Conservation (phyloP, 2,113 vertebrate genomes). For the Bucco capensis region DNA sequence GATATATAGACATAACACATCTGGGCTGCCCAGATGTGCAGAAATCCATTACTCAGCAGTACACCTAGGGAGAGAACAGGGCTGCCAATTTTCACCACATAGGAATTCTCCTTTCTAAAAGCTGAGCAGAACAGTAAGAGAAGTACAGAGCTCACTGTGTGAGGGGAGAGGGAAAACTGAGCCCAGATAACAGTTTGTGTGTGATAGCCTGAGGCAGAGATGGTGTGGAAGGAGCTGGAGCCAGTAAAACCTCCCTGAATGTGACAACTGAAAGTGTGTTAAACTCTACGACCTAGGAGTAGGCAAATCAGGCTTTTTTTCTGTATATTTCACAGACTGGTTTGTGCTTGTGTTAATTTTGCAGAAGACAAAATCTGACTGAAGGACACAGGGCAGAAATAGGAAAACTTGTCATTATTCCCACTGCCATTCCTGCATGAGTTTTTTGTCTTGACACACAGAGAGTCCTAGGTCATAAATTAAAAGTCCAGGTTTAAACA, state of each 20-base stretch:
- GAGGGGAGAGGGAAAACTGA: not conserved
- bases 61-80: not conserved
- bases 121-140: not conserved
- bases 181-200: not conserved
- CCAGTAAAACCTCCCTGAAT: not conserved
- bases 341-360: not conserved
- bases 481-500: not conserved
- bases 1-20: not conserved
- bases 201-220: not conserved
- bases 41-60: not conserved
- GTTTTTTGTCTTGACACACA: not conserved
- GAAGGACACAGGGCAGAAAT: not conserved
- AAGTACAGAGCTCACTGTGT: not conserved
- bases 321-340: not conserved
- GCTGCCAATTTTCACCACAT: not conserved
- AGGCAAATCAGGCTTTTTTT: not conserved
- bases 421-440: rapidly evolving
- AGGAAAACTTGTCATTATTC: not conserved
- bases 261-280: not conserved
- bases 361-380: not conserved
- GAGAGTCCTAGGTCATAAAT: not conserved
- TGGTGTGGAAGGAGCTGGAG: not conserved
- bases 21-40: not conserved
- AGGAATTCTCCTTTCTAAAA: not conserved
- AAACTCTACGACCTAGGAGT: not conserved